Base-by-base conservation (phyloP, 2,888 invertebrate species). In the Rosalia funebris region DNA sequence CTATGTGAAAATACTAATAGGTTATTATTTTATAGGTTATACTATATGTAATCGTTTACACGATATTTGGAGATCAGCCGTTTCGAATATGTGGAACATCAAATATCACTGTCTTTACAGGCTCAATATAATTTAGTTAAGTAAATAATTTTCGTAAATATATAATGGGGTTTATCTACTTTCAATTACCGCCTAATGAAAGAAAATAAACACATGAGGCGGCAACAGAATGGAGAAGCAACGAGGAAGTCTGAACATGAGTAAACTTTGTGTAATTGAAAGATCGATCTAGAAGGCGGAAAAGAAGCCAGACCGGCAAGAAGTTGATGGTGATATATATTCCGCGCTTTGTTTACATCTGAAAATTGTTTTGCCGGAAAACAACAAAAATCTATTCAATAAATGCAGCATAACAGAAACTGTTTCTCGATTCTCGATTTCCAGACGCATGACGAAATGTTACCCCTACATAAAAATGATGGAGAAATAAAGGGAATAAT, bases 321-420 rank as follows among this genome's bases (percentile, higher is more conserved):
- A 57, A 57, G 57, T 44, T 44, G 57, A 57, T 50, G 50, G 50
- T 50, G 57, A 57, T 57, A 50, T 36, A 50, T 57, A 57, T 31
- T 50, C 39, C n/a, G 10, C 46, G 52, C 44, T 57, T 61, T 57
- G 57, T 61, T 61, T 61, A 57, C 61, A 46, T 61, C 57, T 16
- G 57, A 57, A 61, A 61, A 60, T 60, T 60, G 55, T 60, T 55
- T 57, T 41, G 31, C 44, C 48, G 46, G 45, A 55, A 54, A 56
- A 55, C 39, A 60, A 34, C 25, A 60, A 60, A 60, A 46, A 37
- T 44, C 41, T 47, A 60, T 56, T 60, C 41, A 55, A 48, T 60
- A 60, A 47, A 60, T 25, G 50, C 50, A 50, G 20, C 37, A 36
- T 20, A 19, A 12, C 15, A 12, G 20, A 50, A 36, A 50, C 37